A percentile compares a stretch with the other conserved stretches of the same genome.
These are phyloP conservation scores for Pseudocheirus occidentalis DNA, from an alignment of 2,797 vertebrate genomes.

Conservation along the genomic window DNA sequence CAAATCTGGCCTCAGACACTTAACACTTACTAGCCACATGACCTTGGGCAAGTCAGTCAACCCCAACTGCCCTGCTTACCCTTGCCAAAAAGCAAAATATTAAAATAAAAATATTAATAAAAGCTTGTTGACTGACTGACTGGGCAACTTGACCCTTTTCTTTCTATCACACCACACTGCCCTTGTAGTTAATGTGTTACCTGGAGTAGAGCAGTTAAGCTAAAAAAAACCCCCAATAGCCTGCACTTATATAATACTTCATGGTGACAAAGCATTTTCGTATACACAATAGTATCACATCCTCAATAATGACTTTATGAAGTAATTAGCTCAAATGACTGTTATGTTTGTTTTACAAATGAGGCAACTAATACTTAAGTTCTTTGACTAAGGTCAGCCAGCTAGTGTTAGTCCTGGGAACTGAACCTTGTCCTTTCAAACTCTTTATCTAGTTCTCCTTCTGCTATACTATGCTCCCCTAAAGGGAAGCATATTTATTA, in stretches of 20 bases:
- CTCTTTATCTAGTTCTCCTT: background rate
- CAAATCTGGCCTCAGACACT: too few relatives aligned
- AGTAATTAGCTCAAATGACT: background rate
- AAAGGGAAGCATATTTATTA: background rate
- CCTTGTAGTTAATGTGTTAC: background rate
- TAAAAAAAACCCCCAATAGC: background rate
- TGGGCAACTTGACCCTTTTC: background rate
- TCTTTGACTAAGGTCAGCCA: background rate
- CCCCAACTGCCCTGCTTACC: too few relatives aligned
- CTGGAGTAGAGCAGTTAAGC: background rate
- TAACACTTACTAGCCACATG: too few relatives aligned
- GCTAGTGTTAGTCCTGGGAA: background rate
- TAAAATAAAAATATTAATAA: too few relatives aligned
- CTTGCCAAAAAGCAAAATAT: too few relatives aligned
- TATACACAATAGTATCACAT: background rate
- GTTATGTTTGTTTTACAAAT: background rate
- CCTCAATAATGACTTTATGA: background rate
- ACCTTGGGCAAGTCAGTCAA: too few relatives aligned
- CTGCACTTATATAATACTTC: background rate
- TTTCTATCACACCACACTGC: background rate
- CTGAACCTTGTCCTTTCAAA: background rate
- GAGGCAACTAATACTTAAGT: background rate
- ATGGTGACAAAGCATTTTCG: background rate
- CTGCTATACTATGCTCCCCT: background rate
- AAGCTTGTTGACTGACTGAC: background rate